phyloP scores from a whole-genome alignment of 2,888 invertebrate species.

The Boloria euphrosyne region DNA sequence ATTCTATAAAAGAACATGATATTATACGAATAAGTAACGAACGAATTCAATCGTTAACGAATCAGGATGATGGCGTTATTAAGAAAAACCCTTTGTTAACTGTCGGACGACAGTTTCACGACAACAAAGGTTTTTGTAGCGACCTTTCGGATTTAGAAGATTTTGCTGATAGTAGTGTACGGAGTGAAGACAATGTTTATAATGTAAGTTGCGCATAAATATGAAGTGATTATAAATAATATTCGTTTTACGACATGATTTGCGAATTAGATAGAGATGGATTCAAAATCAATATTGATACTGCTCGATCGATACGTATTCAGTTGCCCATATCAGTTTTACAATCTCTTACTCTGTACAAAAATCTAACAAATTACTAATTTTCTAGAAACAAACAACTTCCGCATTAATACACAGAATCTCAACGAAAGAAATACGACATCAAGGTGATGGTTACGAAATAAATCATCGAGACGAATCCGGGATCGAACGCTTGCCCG shows the following conservation, averaged over 20 bases:
- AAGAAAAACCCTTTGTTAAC: slow-evolving; percentile 89
- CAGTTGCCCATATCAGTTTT: too few species aligned
- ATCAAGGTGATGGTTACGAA: slow-evolving; percentile 60
- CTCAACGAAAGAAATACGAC: slow-evolving; percentile 58
- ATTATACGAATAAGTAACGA: slow-evolving; percentile 74
- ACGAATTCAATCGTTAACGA: slow-evolving; percentile 62
- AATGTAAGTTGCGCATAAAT: slow-evolving; percentile 52
- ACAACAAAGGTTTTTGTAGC: slow-evolving; percentile 63
- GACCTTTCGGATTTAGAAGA: slow-evolving; percentile 86
- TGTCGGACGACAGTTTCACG: slow-evolving; percentile 84
- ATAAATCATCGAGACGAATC: slow-evolving; percentile 78
- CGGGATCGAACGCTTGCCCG: slow-evolving; percentile 88
- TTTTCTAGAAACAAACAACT: slow-evolving; percentile 78
- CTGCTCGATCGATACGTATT: too few species aligned
- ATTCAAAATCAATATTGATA: too few species aligned
- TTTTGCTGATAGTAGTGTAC: slow-evolving; percentile 68
- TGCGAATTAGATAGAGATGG: too few species aligned
- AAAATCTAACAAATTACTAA: not conserved
- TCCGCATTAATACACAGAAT: slow-evolving; percentile 88
- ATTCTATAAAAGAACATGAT: slow-evolving; percentile 70
- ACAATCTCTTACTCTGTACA: too few species aligned
- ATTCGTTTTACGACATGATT: not conserved
- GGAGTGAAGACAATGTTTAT: slow-evolving; percentile 62
- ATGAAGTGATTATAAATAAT: not conserved
- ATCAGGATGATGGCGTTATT: slow-evolving; percentile 86